Evolutionary conservation across 2,797 vertebrate genomes (phyloP).

Genomic region (Argya squamiceps): DNA sequence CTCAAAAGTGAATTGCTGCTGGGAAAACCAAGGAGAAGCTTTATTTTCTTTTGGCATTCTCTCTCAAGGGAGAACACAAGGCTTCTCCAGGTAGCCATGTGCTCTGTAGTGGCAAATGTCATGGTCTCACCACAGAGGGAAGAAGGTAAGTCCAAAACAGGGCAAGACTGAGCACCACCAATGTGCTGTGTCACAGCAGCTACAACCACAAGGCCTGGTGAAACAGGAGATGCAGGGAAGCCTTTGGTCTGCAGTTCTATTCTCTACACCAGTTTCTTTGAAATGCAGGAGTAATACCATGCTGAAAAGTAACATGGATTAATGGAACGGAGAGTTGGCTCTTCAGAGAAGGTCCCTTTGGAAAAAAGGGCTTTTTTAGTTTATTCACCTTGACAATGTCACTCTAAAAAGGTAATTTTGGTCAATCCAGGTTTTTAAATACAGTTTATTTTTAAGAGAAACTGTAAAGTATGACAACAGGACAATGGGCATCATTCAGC

Average conservation of each 20-base stretch:
- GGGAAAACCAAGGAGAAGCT: background rate
- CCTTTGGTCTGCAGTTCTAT: background rate
- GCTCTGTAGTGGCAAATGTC: background rate
- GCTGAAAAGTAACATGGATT: background rate
- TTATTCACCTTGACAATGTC: background rate
- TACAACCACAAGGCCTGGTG: background rate
- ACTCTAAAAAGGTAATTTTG: constrained; percentile 17
- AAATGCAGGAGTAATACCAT: background rate
- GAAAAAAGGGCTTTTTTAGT: background rate
- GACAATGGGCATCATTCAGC: constrained; percentile 16
- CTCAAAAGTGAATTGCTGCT: background rate
- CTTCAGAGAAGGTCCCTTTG: background rate
- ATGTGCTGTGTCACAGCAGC: background rate
- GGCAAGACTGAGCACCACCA: background rate
- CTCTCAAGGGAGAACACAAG: background rate
- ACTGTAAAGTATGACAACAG: constrained; percentile 22
- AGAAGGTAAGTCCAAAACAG: background rate
- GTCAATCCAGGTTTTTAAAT: constrained; percentile 3
- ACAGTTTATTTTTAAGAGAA: constrained; percentile 60
- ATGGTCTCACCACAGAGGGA: background rate
- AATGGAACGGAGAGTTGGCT: background rate
- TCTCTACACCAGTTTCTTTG: background rate
- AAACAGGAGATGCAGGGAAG: background rate
- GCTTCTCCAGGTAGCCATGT: background rate
- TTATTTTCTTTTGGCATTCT: background rate